Base-by-base conservation (phyloP, 2,888 invertebrate genomes). In the Meta bourneti region DNA sequence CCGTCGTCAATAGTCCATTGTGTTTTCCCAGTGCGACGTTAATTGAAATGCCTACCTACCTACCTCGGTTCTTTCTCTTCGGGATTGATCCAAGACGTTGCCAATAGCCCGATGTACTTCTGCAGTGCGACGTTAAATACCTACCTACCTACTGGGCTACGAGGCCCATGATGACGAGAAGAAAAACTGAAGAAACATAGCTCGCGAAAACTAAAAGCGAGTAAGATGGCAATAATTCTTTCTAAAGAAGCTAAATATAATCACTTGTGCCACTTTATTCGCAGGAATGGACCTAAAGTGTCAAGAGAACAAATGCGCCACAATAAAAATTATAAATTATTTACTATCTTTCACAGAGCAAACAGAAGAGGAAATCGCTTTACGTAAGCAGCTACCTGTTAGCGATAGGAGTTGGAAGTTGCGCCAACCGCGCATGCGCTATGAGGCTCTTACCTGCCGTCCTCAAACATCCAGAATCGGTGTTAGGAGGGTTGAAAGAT, bases 351-450 rank as follows among this genome's bases (percentile, higher is more conserved):
- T 71, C 61, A 6, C 61, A 61, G 61, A 61, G 52, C 70, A 82
- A 82, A 82, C 51, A 71, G 51, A 70, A 16, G 71, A 72, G n/a
- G n/a, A 71, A n/a, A 48, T 51, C 78, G 52, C 52, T 49, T 82
- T 82, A 51, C 82, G 82, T 49, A 82, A 82, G 49, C 34, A 49
- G 70, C 82, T 82, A 82, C 82, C 71, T 82, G 71, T 82, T 82
- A 19, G 16, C 78, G 78, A 11, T 61, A 13, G 54, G 54, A 11
- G 7, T 7, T 11, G 11, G 7, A 11, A 11, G 19, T 51, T 19
- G 19, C 8, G 48, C 20, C 7, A 11, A 19, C n/a, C 34, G 70
- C 70, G 71, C 82, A 71, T 34, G 71, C 82, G 82, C 71, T 16
- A 1, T 4, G 13, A 2, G n/a, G 13, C 11, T 5, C 20, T 80